Base-by-base conservation (phyloP, 1,140 invertebrate species). In the Limonius californicus region DNA sequence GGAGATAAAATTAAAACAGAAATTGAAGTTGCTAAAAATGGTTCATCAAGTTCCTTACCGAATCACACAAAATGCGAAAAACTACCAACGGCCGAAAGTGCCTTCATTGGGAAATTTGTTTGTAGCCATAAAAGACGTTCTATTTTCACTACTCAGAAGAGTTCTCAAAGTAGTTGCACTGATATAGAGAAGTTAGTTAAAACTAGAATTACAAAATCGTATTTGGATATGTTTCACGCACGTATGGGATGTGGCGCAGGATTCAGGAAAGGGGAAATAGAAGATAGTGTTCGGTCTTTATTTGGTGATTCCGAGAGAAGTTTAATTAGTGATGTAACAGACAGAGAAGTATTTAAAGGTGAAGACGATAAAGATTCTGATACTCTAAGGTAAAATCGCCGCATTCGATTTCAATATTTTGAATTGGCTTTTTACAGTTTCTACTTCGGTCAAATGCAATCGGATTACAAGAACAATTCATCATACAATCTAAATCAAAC, bases 141-240 rank as follows among this genome's bases (percentile, higher is more conserved):
- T 3, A 27, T 4, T 3, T 27, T 27, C 9, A 27, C 23, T 4
- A n/a, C n/a, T n/a, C n/a, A n/a, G n/a, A n/a, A n/a, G n/a, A n/a
- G n/a, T n/a, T n/a, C n/a, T n/a, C 23, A 27, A 9, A 9, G 23
- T 27, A 27, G 16, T 19, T 18, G 30, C 16, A 0, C 50, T 19
- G 19, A 54, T 11, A 23, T 43, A 14, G 23, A 15, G 1, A n/a
- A 39, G 20, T 20, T 42, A 18, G 39, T 39, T 59, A 19, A 56
- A 12, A 9, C 23, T 4, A 27, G 3, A 27, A 4, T 9, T 9
- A 57, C 63, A 43, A 60, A 50, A 54, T 65, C 70, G 2, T 70
- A 72, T 57, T 63, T 70, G 23, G 64, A 57, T 7, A 67, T 72
- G 42, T 72, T 67, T 59, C 63, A 70, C 45, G 63, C 61, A 0